Base-by-base conservation (phyloP, 2,888 invertebrate species). In the Polydrusus pterygomalis region DNA sequence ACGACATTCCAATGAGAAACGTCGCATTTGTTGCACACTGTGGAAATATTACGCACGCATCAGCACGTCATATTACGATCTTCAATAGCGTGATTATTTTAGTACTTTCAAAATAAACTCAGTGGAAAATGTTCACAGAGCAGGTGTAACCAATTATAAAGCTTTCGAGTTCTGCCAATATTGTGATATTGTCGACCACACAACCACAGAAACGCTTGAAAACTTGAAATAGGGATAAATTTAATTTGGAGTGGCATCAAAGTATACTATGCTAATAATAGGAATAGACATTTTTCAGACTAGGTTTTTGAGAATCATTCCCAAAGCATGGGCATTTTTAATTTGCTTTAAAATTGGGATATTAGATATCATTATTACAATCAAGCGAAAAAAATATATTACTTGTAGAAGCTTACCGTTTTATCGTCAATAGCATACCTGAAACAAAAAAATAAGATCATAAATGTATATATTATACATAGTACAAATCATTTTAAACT, bases 71-170 rank as follows among this genome's bases (percentile, higher is more conserved):
- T 43, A 10, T 17, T 15, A 43, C 18, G 1, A 62, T 2, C 40
- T 11, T 62, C 13, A 38, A 25, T n/a, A 45, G n/a, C 20, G 25
- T n/a, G 45, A 45, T 63, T 63, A 63, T 56, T 56, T 56, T 30
- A n/a, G n/a, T 56, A 56, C 13, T n/a, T 56, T 56, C 54, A 56
- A 56, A 56, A 56, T 56, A 56, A 56, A 56, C 30, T 56, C 8
- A 56, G 30, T n/a, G 6, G 30, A 25, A 56, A 56, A 56, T 56
- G 13, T 30, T 30, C 54, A 56, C 7, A 30, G 30, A 56, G 30
- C 54, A 56, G 54, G 54, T 56, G 54, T 13, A 56, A 30, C 54
- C 54, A 56, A 56, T 56, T 56, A 56, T 25, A 56, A 56, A 8
- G 30, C 30, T 30, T 56, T 56, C 11, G 30, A 56, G 30, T n/a